These are phyloP conservation scores for Glaucopsyche alexis DNA, from an alignment of 2,888 invertebrate species.

Conservation along the genomic window DNA sequence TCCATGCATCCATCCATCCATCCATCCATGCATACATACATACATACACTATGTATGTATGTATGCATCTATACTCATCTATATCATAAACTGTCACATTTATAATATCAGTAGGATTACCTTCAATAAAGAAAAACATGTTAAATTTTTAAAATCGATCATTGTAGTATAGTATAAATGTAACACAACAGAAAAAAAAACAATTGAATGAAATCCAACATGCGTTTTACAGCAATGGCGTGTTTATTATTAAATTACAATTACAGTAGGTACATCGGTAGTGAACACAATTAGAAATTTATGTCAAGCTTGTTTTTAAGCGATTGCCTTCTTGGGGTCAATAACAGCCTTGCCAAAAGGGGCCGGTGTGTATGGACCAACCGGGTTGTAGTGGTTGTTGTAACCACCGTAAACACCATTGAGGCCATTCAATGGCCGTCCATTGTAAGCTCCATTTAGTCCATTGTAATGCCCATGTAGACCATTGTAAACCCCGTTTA, in stretches of 20 bases:
- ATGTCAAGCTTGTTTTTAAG: background rate
- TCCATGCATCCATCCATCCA: too few relatives aligned
- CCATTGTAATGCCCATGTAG: conserved; percentile 32
- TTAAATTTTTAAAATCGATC: too few relatives aligned
- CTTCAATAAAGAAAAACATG: too few relatives aligned
- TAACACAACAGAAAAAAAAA: background rate
- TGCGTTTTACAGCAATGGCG: background rate
- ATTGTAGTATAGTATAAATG: too few relatives aligned
- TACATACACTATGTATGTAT: too few relatives aligned
- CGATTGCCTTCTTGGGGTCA: conserved; percentile 18
- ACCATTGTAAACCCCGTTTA: conserved; percentile 49
- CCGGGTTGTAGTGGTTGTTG: conserved; percentile 35
- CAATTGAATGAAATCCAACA: background rate
- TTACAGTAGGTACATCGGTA: background rate
- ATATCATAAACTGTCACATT: too few relatives aligned
- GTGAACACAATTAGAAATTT: conserved; percentile 11
- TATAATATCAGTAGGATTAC: too few relatives aligned
- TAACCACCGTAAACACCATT: background rate
- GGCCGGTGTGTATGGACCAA: conserved; percentile 37
- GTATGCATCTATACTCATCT: too few relatives aligned
- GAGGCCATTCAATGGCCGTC: background rate
- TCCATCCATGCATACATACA: too few relatives aligned
- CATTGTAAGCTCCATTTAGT: background rate
- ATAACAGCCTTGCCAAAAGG: conserved; percentile 37
- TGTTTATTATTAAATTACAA: conserved; percentile 10